Percentiles rank a stretch among this genome's conserved stretches.
Conservation (phyloP, 2,888 invertebrate species). For the Athalia circularis region DNA sequence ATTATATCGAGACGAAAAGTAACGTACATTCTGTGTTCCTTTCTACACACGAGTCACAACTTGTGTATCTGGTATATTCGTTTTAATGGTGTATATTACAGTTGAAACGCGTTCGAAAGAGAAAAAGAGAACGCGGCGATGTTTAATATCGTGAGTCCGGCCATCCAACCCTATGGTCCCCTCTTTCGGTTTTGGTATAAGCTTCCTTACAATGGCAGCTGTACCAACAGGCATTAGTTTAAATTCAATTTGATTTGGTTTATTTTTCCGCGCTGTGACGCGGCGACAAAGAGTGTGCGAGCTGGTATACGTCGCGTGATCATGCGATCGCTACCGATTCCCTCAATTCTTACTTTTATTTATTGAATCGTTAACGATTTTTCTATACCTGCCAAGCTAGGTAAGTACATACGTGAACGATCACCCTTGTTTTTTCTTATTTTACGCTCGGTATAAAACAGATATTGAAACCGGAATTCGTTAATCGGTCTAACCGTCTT, state of each 20-base stretch:
- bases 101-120: too few species aligned
- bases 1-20: too few species aligned
- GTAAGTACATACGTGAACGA: not conserved
- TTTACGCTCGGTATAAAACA: too few species aligned
- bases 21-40: too few species aligned
- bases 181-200: slow-evolving; percentile 38
- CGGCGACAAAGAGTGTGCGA: slow-evolving; percentile 22
- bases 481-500: too few species aligned
- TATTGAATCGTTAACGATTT: slow-evolving; percentile 4
- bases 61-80: too few species aligned
- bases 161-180: slow-evolving; percentile 4
- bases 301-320: too few species aligned
- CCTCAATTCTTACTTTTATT: slow-evolving; percentile 16
- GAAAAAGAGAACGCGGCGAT: not conserved
- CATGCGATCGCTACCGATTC: slow-evolving; percentile 39
- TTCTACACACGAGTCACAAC: too few species aligned
- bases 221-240: slow-evolving; percentile 67
- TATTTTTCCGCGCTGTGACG: slow-evolving; percentile 53
- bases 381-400: not conserved
- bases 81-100: too few species aligned
- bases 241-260: slow-evolving; percentile 60
- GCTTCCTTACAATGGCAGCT: slow-evolving; percentile 62
- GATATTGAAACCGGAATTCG: too few species aligned
- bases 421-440: not conserved
- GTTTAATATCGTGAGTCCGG: slow-evolving; percentile 26